Evolutionary conservation across 2,888 invertebrate species (phyloP).

Genomic region (Eulithis prunata): DNA sequence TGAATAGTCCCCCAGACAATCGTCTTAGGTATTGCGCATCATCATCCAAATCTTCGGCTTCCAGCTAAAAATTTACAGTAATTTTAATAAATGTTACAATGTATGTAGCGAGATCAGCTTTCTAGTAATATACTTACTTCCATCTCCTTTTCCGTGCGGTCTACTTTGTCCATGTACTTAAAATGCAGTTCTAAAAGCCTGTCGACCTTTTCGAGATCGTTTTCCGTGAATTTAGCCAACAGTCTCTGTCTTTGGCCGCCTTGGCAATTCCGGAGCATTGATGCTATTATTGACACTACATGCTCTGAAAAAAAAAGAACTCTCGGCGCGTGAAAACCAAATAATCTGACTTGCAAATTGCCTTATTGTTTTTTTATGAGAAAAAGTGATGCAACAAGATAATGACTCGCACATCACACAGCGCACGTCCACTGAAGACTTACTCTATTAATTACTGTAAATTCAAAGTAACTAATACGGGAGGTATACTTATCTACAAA

Average conservation of each 20-base stretch:
- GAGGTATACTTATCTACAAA: too few species aligned
- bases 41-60: constrained; percentile 89
- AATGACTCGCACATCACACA: too few species aligned
- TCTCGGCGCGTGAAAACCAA: too few species aligned
- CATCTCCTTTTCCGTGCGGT: constrained; percentile 91
- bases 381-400: too few species aligned
- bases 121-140: constrained; percentile 69
- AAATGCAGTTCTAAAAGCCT: constrained; percentile 97
- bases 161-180: constrained; percentile 97
- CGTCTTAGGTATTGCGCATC: constrained; percentile 95
- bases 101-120: too few species aligned
- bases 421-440: too few species aligned
- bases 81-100: too few species aligned
- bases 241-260: constrained; percentile 95
- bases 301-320: constrained; percentile 86
- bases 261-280: constrained; percentile 96
- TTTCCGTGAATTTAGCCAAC: constrained; percentile 97
- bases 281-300: constrained; percentile 96
- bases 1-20: constrained; percentile 97
- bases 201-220: constrained; percentile 99
- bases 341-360: background rate
- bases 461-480: too few species aligned
- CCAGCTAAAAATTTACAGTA: constrained; percentile 57
- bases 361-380: too few species aligned
- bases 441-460: too few species aligned